A percentile compares a stretch with the other conserved stretches of the same genome.
Evolutionary conservation across 2,888 invertebrate species (phyloP).

Genomic region (Trichopoda pennipes): DNA sequence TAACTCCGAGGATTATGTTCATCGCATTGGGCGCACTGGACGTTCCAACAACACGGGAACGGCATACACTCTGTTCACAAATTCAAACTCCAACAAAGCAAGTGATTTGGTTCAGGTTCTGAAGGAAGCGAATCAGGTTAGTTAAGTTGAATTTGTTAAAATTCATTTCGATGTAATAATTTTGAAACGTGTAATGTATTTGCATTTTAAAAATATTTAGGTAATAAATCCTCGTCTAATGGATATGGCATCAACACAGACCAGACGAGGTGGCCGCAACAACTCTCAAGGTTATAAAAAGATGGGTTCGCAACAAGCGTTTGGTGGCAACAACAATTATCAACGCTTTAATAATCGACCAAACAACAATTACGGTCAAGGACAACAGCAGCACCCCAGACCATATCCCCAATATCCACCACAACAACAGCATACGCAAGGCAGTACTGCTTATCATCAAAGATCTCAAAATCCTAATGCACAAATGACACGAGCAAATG

Average conservation of each 20-base stretch:
- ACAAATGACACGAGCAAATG: slow-evolving; percentile 72
- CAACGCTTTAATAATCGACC: slow-evolving; percentile 60
- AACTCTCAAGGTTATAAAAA: slow-evolving; percentile 74
- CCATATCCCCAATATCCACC: slow-evolving; percentile 62
- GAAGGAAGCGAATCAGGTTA: slow-evolving; percentile 94
- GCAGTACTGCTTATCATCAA: slow-evolving; percentile 49
- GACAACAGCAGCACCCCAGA: slow-evolving; percentile 71
- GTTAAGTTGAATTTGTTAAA: background rate
- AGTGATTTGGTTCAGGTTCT: slow-evolving; percentile 94
- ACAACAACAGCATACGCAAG: slow-evolving; percentile 49
- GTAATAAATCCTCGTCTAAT: slow-evolving; percentile 93
- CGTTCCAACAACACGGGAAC: slow-evolving; percentile 96
- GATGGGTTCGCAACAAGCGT: slow-evolving; percentile 41
- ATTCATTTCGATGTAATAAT: background rate
- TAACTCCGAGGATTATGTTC: slow-evolving; percentile 97
- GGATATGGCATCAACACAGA: slow-evolving; percentile 84
- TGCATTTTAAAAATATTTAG: slow-evolving; percentile 70
- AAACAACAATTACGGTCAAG: slow-evolving; percentile 62
- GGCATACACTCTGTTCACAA: slow-evolving; percentile 97
- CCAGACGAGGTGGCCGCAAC: slow-evolving; percentile 75
- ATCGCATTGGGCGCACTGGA: slow-evolving; percentile 96
- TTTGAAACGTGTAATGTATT: background rate
- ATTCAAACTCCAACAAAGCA: slow-evolving; percentile 94
- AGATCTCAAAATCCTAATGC: slow-evolving; percentile 46
- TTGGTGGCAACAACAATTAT: slow-evolving; percentile 61